Percentiles rank a stretch among this genome's conserved stretches.
These are phyloP conservation scores for Hemiprocne comata DNA, from an alignment of 2,113 vertebrate genomes.

Conservation along the genomic window DNA sequence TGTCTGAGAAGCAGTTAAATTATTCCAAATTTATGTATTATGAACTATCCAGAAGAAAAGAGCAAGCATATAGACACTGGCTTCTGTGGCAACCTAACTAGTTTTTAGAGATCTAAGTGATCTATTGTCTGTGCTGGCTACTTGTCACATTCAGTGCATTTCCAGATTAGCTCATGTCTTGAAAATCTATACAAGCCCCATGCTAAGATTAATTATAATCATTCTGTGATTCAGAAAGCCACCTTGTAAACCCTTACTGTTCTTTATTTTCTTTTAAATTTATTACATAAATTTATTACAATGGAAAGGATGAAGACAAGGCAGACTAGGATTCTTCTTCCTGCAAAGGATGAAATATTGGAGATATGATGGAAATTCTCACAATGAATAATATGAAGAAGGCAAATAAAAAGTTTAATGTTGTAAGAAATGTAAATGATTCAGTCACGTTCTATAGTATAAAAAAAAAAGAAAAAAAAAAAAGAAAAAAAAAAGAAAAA, in stretches of 20 bases:
- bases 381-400: neutral
- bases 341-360: neutral
- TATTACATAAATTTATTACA: neutral
- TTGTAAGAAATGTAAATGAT: neutral
- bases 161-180: neutral
- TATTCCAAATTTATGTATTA: neutral
- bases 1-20: neutral
- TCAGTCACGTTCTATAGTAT: neutral
- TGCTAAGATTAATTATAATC: neutral
- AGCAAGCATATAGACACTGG: neutral
- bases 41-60: neutral
- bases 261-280: neutral
- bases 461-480: neutral
- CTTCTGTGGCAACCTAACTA: neutral
- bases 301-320: neutral
- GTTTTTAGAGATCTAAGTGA: neutral
- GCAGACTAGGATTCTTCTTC: neutral
- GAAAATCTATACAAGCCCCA: neutral
- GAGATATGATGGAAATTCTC: neutral
- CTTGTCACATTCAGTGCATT: neutral
- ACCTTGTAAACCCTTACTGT: neutral
- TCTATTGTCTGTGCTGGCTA: neutral
- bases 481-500: neutral
- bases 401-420: neutral
- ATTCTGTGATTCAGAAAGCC: neutral